Evolutionary conservation across 2,888 invertebrate species (phyloP).

Genomic region (Gasteruption jaculator): DNA sequence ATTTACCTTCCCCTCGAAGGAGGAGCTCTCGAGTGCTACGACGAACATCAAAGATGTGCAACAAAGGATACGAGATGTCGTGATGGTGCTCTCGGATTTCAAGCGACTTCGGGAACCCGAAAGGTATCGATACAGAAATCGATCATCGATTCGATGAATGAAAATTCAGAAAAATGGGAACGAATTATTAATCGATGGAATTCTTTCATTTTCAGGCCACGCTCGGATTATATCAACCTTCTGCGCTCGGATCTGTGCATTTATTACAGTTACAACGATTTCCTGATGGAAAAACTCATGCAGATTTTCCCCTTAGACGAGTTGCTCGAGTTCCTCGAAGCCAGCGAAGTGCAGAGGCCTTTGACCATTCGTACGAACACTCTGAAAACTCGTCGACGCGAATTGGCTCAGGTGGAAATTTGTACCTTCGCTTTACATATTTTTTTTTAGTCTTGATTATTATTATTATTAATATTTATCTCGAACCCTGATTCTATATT

Average conservation of each 20-base stretch:
- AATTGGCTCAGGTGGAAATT: constrained; percentile 71
- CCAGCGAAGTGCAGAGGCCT: constrained; percentile 92
- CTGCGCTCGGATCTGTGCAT: constrained; percentile 81
- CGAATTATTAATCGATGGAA: constrained; percentile 24
- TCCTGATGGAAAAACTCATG: constrained; percentile 88
- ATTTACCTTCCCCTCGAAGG: constrained; percentile 75
- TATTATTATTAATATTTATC: background rate
- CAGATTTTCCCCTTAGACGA: constrained; percentile 83
- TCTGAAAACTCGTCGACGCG: constrained; percentile 85
- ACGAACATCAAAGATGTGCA: constrained; percentile 78
- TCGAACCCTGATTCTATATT: constrained; percentile 1
- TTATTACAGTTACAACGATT: constrained; percentile 97
- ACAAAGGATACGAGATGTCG: constrained; percentile 83
- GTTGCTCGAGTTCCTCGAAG: constrained; percentile 90
- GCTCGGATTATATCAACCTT: constrained; percentile 78
- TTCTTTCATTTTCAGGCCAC: constrained; percentile 55
- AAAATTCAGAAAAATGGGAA: constrained; percentile 51
- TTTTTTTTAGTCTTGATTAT: no score
- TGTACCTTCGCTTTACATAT: no score
- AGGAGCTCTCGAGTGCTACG: constrained; percentile 64
- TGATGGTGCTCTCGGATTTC: constrained; percentile 77
- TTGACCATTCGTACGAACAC: constrained; percentile 95
- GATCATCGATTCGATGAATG: constrained; percentile 8
- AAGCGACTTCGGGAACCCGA: constrained; percentile 63
- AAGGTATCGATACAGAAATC: constrained; percentile 26